Conservation (phyloP, 1,140 invertebrate genomes). For the Diprion similis region DNA sequence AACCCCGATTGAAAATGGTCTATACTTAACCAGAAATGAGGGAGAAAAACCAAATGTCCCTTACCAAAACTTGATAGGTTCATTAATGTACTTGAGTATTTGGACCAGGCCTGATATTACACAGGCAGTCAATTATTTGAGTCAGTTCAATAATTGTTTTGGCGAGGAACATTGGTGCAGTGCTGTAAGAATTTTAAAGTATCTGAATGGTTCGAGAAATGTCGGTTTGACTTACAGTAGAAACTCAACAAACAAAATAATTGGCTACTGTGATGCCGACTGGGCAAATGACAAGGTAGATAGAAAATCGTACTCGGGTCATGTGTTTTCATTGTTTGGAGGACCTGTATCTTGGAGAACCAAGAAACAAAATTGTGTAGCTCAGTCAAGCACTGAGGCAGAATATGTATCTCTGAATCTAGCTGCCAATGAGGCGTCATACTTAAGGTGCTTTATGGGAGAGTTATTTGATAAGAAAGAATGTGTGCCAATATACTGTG, state of each 20-base stretch:
- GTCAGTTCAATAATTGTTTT: conserved; percentile 33
- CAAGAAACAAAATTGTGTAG: conserved; percentile 31
- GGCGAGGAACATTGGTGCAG: conserved; percentile 25
- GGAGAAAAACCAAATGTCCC: conserved; percentile 14
- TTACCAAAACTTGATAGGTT: conserved; percentile 41
- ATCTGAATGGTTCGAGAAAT: conserved; percentile 32
- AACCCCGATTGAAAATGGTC: conserved; percentile 33
- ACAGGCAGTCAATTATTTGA: conserved; percentile 35
- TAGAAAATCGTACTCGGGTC: conserved; percentile 35
- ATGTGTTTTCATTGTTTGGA: conserved; percentile 19
- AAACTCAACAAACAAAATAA: conserved; percentile 9
- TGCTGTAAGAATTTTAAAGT: conserved; percentile 33
- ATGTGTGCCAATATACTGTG: too few relatives aligned
- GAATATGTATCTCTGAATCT: conserved; percentile 50
- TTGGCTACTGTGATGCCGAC: conserved; percentile 40
- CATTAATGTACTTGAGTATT: conserved; percentile 41
- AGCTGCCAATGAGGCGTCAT: conserved; percentile 33
- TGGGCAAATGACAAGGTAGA: conserved; percentile 38
- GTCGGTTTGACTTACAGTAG: conserved; percentile 13
- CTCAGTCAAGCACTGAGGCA: conserved; percentile 48
- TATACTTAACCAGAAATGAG: not conserved
- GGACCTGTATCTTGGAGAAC: conserved; percentile 30
- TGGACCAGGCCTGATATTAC: conserved; percentile 49
- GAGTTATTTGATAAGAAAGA: too few relatives aligned
- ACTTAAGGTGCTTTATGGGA: too few relatives aligned